Evolutionary conservation across 2,113 vertebrate species (phyloP).

Genomic region (Siniperca knerii): DNA sequence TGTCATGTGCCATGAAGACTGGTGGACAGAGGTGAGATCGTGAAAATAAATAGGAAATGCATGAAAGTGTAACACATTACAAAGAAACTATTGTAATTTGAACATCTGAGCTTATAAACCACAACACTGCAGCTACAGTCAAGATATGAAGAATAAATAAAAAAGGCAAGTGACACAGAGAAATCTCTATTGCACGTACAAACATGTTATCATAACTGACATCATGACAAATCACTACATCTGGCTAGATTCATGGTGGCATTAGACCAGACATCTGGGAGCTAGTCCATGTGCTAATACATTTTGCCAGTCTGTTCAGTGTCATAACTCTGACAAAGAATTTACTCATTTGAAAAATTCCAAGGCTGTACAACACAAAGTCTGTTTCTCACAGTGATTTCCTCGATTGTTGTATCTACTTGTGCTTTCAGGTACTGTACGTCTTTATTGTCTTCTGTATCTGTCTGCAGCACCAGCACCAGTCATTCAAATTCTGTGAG

Average conservation of each 20-base stretch:
- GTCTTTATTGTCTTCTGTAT: conserved; percentile 25
- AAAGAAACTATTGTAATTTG: neutral
- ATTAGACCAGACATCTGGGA: conserved; percentile 58
- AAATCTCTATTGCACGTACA: conserved; percentile 14
- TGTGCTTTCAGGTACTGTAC: conserved; percentile 28
- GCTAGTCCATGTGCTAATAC: conserved; percentile 53
- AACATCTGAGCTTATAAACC: neutral
- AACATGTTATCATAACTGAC: conserved; percentile 51
- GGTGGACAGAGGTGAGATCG: neutral
- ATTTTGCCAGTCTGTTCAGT: conserved; percentile 49
- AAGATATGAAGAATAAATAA: conserved; percentile 23
- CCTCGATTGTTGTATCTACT: conserved; percentile 1
- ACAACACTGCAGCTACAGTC: neutral
- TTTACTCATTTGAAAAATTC: conserved; percentile 34
- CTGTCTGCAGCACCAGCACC: conserved; percentile 7
- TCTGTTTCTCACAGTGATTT: neutral
- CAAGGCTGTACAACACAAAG: neutral
- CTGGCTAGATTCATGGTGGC: conserved; percentile 54
- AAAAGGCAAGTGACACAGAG: conserved; percentile 27
- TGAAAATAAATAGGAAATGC: neutral
- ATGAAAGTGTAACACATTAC: neutral
- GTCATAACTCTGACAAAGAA: conserved; percentile 52
- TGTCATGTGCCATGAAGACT: neutral
- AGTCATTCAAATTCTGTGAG: conserved; percentile 42
- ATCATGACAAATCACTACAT: conserved; percentile 66